Evolutionary conservation across 2,888 invertebrate species (phyloP).

Genomic region (Portevinia maculata): DNA sequence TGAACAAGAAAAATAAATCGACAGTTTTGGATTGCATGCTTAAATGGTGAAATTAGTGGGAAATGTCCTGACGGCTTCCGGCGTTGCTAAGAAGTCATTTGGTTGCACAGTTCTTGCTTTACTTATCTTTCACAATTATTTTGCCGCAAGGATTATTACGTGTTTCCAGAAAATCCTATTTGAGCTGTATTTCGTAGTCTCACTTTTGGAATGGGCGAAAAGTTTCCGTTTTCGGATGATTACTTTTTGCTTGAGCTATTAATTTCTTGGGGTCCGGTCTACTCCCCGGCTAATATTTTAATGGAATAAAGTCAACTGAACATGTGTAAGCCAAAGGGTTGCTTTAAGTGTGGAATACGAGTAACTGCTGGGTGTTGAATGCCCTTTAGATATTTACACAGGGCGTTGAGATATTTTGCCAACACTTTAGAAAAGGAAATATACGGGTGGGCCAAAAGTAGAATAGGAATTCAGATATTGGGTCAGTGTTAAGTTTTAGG

Average conservation of each 20-base stretch:
- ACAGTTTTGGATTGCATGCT: slow-evolving; percentile 38
- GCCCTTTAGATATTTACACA: too few relatives aligned
- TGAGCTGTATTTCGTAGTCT: too few relatives aligned
- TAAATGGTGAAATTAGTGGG: slow-evolving; percentile 6
- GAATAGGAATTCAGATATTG: too few relatives aligned
- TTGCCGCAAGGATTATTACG: neutral
- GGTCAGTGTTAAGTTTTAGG: too few relatives aligned
- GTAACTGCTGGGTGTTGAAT: too few relatives aligned
- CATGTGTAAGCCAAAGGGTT: slow-evolving; percentile 7
- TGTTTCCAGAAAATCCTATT: too few relatives aligned
- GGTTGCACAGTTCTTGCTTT: neutral
- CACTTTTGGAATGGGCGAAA: neutral
- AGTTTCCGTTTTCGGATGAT: neutral
- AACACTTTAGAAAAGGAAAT: too few relatives aligned
- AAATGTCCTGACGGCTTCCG: slow-evolving; percentile 7
- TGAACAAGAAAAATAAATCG: neutral
- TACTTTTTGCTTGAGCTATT: neutral
- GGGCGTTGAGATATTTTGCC: too few relatives aligned
- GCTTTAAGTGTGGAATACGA: neutral
- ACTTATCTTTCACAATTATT: neutral
- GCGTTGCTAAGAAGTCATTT: neutral
- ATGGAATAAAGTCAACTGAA: slow-evolving; percentile 18
- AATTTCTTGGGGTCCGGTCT: neutral
- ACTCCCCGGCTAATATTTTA: slow-evolving; percentile 6
- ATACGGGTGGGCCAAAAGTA: too few relatives aligned